These are phyloP conservation scores for Mola mola DNA, from an alignment of 2,113 vertebrate species.

Conservation along the genomic window DNA sequence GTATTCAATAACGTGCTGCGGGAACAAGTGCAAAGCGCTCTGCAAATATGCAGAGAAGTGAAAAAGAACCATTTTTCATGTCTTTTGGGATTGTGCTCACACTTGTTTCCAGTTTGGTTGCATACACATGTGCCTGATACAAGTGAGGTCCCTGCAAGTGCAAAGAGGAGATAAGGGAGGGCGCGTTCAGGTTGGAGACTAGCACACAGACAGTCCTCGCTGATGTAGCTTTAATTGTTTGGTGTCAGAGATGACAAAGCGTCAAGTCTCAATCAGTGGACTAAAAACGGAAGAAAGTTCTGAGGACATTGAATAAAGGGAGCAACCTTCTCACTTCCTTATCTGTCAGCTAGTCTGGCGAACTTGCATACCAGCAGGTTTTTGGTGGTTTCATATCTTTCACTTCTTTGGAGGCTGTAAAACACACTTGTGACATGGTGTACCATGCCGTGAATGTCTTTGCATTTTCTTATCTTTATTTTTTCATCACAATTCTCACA, in stretches of 20 bases:
- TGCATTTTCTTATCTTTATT: too few species aligned
- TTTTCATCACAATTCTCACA: too few species aligned
- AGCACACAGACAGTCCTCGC: not conserved
- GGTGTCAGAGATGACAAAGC: too few species aligned
- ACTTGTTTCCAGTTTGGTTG: conserved; percentile 12
- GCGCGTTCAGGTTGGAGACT: conserved; percentile 35
- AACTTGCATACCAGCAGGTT: too few species aligned
- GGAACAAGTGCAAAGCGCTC: conserved; percentile 12
- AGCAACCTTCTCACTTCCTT: too few species aligned
- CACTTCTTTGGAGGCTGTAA: too few species aligned
- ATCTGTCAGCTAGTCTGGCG: too few species aligned
- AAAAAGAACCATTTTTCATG: not conserved
- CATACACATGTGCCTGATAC: conserved; percentile 29
- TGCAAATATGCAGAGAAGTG: not conserved
- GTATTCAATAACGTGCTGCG: conserved; percentile 15
- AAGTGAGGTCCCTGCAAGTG: conserved; percentile 29
- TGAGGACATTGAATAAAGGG: too few species aligned
- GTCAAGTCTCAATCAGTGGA: not conserved
- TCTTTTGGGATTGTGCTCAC: conserved; percentile 2
- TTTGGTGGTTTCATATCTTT: too few species aligned
- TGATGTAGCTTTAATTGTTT: not conserved
- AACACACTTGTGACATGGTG: too few species aligned
- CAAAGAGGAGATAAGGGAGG: conserved; percentile 54
- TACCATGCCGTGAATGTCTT: too few species aligned
- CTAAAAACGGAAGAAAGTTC: too few species aligned